A percentile compares a stretch with the other conserved stretches of the same genome.
phyloP scores from a whole-genome alignment of 2,888 invertebrate genomes.

The Pherbina coryleti region DNA sequence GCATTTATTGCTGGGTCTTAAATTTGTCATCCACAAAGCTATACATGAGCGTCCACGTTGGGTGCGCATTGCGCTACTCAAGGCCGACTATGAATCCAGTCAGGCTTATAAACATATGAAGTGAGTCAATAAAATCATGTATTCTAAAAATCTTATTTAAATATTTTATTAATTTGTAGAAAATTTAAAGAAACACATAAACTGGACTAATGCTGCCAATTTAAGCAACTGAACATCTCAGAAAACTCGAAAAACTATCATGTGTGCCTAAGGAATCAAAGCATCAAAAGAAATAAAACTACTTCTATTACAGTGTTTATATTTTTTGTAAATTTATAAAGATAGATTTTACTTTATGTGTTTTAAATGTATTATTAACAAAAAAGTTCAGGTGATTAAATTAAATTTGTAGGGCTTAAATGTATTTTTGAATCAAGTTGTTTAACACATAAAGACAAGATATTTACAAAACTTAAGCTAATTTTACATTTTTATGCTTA shows the following conservation, averaged over 20 bases:
- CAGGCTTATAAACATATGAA: slow-evolving; percentile 73
- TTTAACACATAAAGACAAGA: neutral
- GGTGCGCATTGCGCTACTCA: slow-evolving; percentile 76
- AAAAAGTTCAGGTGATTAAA: neutral
- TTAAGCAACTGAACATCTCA: neutral
- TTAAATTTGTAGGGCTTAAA: no score
- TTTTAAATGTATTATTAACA: neutral
- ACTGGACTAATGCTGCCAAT: slow-evolving; percentile 51
- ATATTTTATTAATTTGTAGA: slow-evolving; percentile 47
- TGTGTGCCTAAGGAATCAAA: neutral
- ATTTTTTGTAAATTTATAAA: neutral
- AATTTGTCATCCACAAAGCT: slow-evolving; percentile 76
- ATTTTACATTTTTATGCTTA: neutral
- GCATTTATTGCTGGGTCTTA: slow-evolving; percentile 77
- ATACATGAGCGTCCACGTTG: slow-evolving; percentile 80
- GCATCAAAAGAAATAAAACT: neutral
- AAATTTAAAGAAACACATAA: slow-evolving; percentile 63
- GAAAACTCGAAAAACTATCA: neutral
- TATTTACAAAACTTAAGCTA: neutral
- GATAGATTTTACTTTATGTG: neutral
- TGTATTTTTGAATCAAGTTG: neutral
- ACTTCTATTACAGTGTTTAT: no score
- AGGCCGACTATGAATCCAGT: slow-evolving; percentile 74
- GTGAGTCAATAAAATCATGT: slow-evolving; percentile 50
- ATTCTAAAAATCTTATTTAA: neutral